Base-by-base conservation (phyloP, 2,888 invertebrate species). In the Caenorhabditis doughertyi region DNA sequence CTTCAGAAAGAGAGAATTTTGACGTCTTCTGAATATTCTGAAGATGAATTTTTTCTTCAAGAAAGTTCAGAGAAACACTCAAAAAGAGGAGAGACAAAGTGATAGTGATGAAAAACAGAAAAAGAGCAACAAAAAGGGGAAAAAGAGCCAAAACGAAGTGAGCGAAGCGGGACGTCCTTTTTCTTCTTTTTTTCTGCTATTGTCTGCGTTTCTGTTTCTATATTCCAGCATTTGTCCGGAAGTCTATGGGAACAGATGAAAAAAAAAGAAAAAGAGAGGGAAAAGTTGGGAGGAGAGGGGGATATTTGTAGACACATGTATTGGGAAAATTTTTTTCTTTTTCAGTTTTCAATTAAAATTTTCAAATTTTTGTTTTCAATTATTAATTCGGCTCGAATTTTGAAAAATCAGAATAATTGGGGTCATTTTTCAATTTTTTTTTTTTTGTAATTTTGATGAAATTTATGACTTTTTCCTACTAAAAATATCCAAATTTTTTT, bases 171-270 rank as follows among this genome's bases (percentile, higher is more conserved):
- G 9, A n/a, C 39, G 39, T 16, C 39, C 39, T 39, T 39, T 9
- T 32, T 32, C 32, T 32, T 32, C 32, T 32, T 32, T 9, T 9
- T 32, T 32, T 32, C 29, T 3, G 9, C 58, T 42, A 23, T 42
- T 21, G 23, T 35, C 51, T 49, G 21, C 35, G 51, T 65, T 7
- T 64, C 47, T 21, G 23, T 27, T 2, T 16, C 35, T 11, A 5
- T 35, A 11, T 58, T 58, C 39, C 35, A n/a, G n/a, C n/a, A n/a
- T n/a, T 11, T 39, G 5, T 49, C 64, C 64, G 64, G 64, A 64
- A 64, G 64, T 64, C 44, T 62, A 42, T 62, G 62, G 62, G 62
- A 62, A 62, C 62, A 62, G 44, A 47, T 58, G n/a, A 11, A 64
- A 49, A 25, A 18, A 25, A 21, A 25, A 27, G 13, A 53, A 27